Conservation (phyloP, 2,113 vertebrate genomes). For the Mustela lutreola region DNA sequence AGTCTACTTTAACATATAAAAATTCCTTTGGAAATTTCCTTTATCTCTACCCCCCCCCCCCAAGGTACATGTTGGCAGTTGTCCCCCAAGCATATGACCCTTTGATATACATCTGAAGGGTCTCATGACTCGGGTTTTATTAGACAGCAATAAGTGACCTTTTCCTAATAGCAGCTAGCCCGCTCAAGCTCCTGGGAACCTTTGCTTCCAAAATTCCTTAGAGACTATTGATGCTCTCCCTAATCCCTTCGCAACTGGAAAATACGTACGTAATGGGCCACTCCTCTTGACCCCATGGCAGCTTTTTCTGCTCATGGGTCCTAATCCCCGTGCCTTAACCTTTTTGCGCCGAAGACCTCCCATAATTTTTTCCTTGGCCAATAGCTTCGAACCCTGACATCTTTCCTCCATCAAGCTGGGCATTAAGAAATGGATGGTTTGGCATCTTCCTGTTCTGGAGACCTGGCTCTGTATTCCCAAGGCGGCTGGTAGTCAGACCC, state of each 20-base stretch:
- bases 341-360: neutral
- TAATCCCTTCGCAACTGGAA: neutral
- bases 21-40: neutral
- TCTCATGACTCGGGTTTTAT: neutral
- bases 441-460: fast-evolving
- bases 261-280: neutral
- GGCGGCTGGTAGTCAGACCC: too few species aligned
- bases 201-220: neutral
- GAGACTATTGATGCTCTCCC: neutral
- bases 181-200: neutral
- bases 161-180: neutral
- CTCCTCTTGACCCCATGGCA: neutral
- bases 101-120: neutral
- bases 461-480: neutral
- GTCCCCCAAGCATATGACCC: neutral
- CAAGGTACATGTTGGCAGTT: neutral
- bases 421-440: neutral
- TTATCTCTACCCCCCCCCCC: neutral
- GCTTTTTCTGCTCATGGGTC: neutral
- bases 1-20: neutral
- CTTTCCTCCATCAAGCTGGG: neutral
- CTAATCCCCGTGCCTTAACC: neutral
- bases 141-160: neutral
- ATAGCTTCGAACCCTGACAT: neutral
- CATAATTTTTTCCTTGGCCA: neutral